Conservation (phyloP, 2,797 vertebrate species). For the Thalassophryne amazonica region DNA sequence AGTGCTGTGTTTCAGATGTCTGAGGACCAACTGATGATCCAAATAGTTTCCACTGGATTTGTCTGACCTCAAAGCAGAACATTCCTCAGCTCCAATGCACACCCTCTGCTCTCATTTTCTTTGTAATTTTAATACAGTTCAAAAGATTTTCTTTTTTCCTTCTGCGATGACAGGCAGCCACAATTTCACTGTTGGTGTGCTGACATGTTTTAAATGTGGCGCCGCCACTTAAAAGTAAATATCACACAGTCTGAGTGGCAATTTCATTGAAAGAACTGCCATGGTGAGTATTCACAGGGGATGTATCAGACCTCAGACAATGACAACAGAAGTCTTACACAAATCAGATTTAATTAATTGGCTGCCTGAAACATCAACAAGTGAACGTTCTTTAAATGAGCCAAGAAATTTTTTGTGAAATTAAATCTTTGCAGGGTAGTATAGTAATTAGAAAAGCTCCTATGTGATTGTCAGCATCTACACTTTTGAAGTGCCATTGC, state of each 20-base stretch:
- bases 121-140: constrained; percentile 39
- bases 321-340: constrained; percentile 9
- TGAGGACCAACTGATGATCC: constrained; percentile 39
- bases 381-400: constrained; percentile 8
- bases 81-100: constrained; percentile 17
- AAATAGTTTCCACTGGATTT: constrained; percentile 52
- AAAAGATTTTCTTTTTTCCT: constrained; percentile 29
- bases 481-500: neutral
- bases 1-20: constrained; percentile 45
- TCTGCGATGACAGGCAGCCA: constrained; percentile 26
- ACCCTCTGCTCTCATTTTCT: neutral
- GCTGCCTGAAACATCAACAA: constrained; percentile 22
- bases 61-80: constrained; percentile 40
- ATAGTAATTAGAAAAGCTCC: constrained; percentile 19
- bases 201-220: constrained; percentile 32
- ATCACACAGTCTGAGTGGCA: constrained; percentile 43
- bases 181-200: constrained; percentile 20
- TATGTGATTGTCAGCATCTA: neutral
- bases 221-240: constrained; percentile 52
- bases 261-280: constrained; percentile 30
- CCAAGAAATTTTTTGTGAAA: constrained; percentile 19
- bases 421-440: neutral
- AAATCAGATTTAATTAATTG: constrained; percentile 28
- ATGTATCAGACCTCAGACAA: constrained; percentile 4
- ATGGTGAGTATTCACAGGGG: constrained; percentile 21